phyloP scores from a whole-genome alignment of 2,888 invertebrate genomes.

The Tanypteryx hageni region DNA sequence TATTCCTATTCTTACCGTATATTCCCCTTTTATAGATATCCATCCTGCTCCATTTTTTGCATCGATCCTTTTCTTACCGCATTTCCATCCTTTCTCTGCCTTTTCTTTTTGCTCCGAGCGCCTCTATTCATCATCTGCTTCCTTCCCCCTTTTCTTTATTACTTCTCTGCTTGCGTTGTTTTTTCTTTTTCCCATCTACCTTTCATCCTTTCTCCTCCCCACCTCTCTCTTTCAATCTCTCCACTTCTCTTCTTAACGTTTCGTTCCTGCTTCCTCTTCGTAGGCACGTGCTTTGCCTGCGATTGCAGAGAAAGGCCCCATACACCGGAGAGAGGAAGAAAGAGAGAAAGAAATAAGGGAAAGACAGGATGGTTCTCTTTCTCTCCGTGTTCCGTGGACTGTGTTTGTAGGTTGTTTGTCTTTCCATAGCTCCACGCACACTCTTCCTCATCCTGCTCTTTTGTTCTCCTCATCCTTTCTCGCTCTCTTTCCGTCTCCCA shows the following conservation, averaged over 20 bases:
- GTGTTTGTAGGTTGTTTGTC: conserved; percentile 22
- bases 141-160: no score
- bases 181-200: no score
- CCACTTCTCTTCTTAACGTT: neutral
- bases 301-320: neutral
- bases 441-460: neutral
- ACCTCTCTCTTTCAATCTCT: neutral
- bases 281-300: conserved; percentile 12
- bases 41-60: no score
- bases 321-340: neutral
- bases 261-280: neutral
- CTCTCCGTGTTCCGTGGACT: conserved; percentile 10
- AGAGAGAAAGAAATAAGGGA: neutral
- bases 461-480: neutral
- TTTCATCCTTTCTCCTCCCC: neutral
- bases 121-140: no score
- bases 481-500: neutral
- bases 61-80: no score
- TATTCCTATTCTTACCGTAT: no score
- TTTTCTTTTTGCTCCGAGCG: no score
- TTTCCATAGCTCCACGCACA: conserved; percentile 28
- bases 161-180: no score
- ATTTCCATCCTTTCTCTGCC: no score
- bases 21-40: no score
- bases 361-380: neutral